These are phyloP conservation scores for Pammene fasciana DNA, from an alignment of 2,888 invertebrate species.

Conservation along the genomic window DNA sequence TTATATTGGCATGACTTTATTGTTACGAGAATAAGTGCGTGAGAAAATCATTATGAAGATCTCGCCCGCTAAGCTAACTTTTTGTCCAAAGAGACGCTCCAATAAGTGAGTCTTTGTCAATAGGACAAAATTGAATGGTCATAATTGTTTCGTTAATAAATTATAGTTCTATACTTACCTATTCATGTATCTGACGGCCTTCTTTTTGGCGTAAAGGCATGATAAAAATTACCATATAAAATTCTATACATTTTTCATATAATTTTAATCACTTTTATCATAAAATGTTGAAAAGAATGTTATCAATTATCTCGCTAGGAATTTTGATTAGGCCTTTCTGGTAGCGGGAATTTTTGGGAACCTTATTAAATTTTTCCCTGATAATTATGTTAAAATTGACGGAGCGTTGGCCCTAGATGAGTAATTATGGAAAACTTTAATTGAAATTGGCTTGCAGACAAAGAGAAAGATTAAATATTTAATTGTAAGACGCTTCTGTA, in stretches of 20 bases:
- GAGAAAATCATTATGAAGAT: too few relatives aligned
- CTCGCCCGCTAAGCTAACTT: too few relatives aligned
- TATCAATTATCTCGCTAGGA: constrained; percentile 38
- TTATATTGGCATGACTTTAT: too few relatives aligned
- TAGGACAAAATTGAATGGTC: too few relatives aligned
- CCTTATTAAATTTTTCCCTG: constrained; percentile 38
- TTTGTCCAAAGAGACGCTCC: too few relatives aligned
- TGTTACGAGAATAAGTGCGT: too few relatives aligned
- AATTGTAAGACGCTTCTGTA: constrained; percentile 5
- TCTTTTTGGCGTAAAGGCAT: not conserved
- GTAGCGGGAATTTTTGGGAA: constrained; percentile 26
- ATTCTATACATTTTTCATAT: constrained; percentile 5
- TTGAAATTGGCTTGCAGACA: constrained; percentile 30
- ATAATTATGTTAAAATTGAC: constrained; percentile 41
- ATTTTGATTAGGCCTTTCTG: constrained; percentile 36
- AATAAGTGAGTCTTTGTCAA: too few relatives aligned
- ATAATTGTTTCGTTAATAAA: too few relatives aligned
- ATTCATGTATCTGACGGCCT: not conserved
- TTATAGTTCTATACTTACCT: too few relatives aligned
- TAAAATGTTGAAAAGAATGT: constrained; percentile 31
- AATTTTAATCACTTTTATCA: constrained; percentile 23
- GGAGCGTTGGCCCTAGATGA: constrained; percentile 21
- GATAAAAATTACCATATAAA: not conserved
- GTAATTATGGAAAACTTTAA: constrained; percentile 39
- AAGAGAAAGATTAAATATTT: constrained; percentile 20